A percentile compares a stretch with the other conserved stretches of the same genome.
phyloP scores from a whole-genome alignment of 2,888 invertebrate genomes.

The Itoplectis maculator region DNA sequence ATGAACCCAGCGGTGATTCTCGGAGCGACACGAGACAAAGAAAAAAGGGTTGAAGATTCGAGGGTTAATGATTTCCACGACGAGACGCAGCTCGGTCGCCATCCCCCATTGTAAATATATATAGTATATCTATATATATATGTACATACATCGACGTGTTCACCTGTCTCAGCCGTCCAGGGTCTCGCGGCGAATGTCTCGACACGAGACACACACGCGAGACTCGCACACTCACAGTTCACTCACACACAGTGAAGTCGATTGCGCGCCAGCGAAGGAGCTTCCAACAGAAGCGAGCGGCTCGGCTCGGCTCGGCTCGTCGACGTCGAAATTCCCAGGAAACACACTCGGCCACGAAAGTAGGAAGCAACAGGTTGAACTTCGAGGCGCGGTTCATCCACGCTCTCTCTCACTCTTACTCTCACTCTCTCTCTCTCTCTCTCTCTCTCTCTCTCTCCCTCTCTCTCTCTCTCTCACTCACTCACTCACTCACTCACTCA shows the following conservation, averaged over 20 bases:
- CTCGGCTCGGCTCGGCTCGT: conserved; percentile 23
- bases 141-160: conserved; percentile 22
- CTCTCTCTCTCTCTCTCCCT: conserved; percentile 27
- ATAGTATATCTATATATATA: conserved; percentile 16
- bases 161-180: not conserved
- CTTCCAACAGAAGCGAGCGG: conserved; percentile 24
- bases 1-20: not conserved
- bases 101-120: conserved; percentile 10
- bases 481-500: conserved; percentile 26
- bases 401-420: conserved; percentile 28
- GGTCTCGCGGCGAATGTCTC: conserved; percentile 10
- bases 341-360: conserved; percentile 62
- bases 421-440: conserved; percentile 21
- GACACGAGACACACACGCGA: conserved; percentile 41
- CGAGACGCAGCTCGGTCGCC: conserved; percentile 15
- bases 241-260: conserved; percentile 10
- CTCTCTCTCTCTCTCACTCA: conserved; percentile 35
- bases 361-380: conserved; percentile 70
- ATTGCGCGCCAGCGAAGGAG: conserved; percentile 17
- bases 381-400: conserved; percentile 50
- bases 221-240: too few relatives aligned
- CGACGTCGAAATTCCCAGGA: conserved; percentile 56
- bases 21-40: not conserved
- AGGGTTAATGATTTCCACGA: not conserved
- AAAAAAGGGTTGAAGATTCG: conserved; percentile 2